A percentile compares a stretch with the other conserved stretches of the same genome.
phyloP scores from a whole-genome alignment of 2,113 vertebrate genomes.

The Oryzias javanicus region DNA sequence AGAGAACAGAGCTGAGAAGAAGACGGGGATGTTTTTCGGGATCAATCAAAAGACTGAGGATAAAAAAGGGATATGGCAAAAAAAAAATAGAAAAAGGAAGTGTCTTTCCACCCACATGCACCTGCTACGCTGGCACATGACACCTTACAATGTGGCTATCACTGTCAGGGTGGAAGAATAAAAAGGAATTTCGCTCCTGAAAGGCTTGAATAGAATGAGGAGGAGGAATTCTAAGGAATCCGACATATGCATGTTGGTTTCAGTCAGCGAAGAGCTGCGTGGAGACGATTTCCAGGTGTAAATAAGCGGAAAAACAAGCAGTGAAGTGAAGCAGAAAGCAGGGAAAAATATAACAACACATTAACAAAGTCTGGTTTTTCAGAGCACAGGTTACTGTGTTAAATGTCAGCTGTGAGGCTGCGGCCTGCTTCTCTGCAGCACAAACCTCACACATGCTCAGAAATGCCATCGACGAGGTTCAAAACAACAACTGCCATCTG shows the following conservation, averaged over 20 bases:
- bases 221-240: constrained; percentile 18
- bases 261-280: background rate
- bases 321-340: background rate
- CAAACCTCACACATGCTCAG: constrained; percentile 11
- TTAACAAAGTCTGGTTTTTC: constrained; percentile 6
- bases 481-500: background rate
- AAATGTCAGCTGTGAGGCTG: constrained; percentile 15
- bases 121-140: constrained; percentile 17
- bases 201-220: constrained; percentile 10
- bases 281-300: background rate
- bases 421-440: constrained; percentile 4
- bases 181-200: constrained; percentile 9
- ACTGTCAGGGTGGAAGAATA: constrained; percentile 22
- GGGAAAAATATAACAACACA: background rate
- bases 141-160: constrained; percentile 20
- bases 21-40: constrained; percentile 25
- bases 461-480: background rate
- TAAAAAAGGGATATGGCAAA: constrained; percentile 18
- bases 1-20: constrained; percentile 7
- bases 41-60: constrained; percentile 14
- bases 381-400: constrained; percentile 15
- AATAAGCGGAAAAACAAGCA: constrained; percentile 7
- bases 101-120: constrained; percentile 30
- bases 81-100: background rate
- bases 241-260: constrained; percentile 7